Percentiles rank a stretch among this genome's conserved stretches.
Evolutionary conservation across 2,888 invertebrate genomes (phyloP).

Genomic region (Cheilosia urbana): DNA sequence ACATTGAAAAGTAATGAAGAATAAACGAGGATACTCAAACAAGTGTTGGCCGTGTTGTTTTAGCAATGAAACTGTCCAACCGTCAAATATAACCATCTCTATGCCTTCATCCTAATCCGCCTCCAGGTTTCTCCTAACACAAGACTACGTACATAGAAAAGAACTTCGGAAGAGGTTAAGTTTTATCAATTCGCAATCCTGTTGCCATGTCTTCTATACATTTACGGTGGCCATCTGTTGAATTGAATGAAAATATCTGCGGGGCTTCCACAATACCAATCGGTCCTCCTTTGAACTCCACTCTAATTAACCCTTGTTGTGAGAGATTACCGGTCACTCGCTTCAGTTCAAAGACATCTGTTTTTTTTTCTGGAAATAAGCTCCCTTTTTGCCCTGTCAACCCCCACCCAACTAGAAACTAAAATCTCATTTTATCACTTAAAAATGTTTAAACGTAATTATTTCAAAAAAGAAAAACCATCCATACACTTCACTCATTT

Average conservation of each 20-base stretch:
- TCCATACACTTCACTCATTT: slow-evolving; percentile 65
- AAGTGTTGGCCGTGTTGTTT: too few relatives aligned
- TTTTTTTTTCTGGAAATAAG: background rate
- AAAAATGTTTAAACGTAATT: slow-evolving; percentile 69
- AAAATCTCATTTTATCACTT: slow-evolving; percentile 66
- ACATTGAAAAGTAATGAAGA: too few relatives aligned
- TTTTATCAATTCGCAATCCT: background rate
- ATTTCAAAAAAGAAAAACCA: slow-evolving; percentile 33
- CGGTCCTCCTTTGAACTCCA: slow-evolving; percentile 22
- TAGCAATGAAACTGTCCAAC: background rate
- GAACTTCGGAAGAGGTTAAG: background rate
- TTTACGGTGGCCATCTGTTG: background rate
- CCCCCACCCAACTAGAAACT: slow-evolving; percentile 11
- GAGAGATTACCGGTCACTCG: slow-evolving; percentile 24
- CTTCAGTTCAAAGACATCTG: slow-evolving; percentile 51
- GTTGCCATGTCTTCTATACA: background rate
- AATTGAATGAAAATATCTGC: slow-evolving; percentile 20
- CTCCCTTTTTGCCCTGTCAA: background rate
- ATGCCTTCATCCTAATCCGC: background rate
- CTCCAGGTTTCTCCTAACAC: background rate
- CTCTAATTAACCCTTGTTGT: slow-evolving; percentile 30
- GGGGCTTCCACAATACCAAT: background rate
- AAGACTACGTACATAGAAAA: background rate
- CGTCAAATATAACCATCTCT: background rate
- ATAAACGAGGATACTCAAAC: too few relatives aligned